Conservation (phyloP, 1,140 invertebrate species). For the Zaprionus taronus region DNA sequence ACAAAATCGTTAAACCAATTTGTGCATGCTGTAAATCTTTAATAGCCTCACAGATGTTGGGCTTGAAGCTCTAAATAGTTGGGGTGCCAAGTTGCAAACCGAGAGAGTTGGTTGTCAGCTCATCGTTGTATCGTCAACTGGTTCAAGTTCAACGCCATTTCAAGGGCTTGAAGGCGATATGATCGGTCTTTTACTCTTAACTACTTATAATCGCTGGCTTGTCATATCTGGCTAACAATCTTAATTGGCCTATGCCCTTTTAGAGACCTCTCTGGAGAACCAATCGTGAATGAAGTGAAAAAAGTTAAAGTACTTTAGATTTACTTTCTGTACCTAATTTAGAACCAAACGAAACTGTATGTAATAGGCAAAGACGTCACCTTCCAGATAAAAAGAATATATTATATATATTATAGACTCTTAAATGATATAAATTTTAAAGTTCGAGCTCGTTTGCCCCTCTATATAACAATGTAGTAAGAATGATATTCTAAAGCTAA, state of each 20-base stretch:
- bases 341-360: too few relatives aligned
- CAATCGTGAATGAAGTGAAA: neutral
- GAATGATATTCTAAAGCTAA: too few relatives aligned
- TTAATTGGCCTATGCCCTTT: slow-evolving; percentile 11
- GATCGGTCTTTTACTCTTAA: slow-evolving; percentile 7
- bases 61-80: neutral
- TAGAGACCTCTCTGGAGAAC: neutral
- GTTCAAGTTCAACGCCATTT: slow-evolving; percentile 17
- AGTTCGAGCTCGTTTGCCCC: too few relatives aligned
- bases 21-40: neutral
- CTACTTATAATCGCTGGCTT: neutral
- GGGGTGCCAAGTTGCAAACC: neutral
- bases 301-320: too few relatives aligned
- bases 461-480: too few relatives aligned
- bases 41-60: neutral
- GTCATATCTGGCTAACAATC: slow-evolving; percentile 9
- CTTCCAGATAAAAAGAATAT: too few relatives aligned
- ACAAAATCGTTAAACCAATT: neutral
- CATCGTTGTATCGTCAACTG: neutral
- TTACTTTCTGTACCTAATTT: too few relatives aligned
- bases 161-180: slow-evolving; percentile 2
- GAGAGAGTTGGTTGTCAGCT: neutral
- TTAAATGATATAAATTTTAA: too few relatives aligned
- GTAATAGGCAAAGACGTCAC: too few relatives aligned
- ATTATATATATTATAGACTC: too few relatives aligned